These are phyloP conservation scores for Gallinago media DNA, from an alignment of 2,113 vertebrate genomes.

Conservation along the genomic window DNA sequence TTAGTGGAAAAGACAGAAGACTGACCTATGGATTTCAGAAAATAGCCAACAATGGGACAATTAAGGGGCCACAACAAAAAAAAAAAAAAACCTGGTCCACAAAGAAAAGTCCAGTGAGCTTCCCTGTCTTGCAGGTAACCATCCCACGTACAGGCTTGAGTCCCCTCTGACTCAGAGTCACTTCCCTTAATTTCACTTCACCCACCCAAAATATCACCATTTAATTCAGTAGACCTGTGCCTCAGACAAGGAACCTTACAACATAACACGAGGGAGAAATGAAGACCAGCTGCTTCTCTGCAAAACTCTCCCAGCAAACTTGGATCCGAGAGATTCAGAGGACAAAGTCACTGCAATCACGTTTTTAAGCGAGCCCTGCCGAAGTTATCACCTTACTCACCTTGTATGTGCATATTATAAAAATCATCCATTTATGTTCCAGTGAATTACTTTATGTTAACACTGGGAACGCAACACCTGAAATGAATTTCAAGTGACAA, in stretches of 20 bases:
- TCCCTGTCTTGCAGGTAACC: neutral
- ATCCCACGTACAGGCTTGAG: neutral
- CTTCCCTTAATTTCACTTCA: neutral
- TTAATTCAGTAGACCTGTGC: neutral
- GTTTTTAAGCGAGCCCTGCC: slow-evolving; percentile 53
- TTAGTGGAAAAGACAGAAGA: neutral
- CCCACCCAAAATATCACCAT: neutral
- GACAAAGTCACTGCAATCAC: slow-evolving; percentile 61
- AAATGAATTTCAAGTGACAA: slow-evolving; percentile 76
- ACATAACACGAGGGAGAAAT: neutral
- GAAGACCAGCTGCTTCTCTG: neutral
- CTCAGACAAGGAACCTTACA: neutral
- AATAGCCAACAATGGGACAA: neutral
- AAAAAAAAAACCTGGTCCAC: neutral
- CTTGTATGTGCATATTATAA: slow-evolving; percentile 73
- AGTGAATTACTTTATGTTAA: slow-evolving; percentile 73
- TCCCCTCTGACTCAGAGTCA: neutral
- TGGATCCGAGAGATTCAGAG: slow-evolving; percentile 41
- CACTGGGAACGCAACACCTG: slow-evolving; percentile 67
- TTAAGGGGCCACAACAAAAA: neutral
- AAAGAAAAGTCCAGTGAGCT: neutral
- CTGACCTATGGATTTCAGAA: neutral
- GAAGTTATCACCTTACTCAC: slow-evolving; percentile 69
- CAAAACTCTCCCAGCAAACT: slow-evolving; percentile 39
- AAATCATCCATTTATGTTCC: slow-evolving; percentile 78